Conservation (phyloP, 2,113 vertebrate species). For the Salvelinus alpinus region DNA sequence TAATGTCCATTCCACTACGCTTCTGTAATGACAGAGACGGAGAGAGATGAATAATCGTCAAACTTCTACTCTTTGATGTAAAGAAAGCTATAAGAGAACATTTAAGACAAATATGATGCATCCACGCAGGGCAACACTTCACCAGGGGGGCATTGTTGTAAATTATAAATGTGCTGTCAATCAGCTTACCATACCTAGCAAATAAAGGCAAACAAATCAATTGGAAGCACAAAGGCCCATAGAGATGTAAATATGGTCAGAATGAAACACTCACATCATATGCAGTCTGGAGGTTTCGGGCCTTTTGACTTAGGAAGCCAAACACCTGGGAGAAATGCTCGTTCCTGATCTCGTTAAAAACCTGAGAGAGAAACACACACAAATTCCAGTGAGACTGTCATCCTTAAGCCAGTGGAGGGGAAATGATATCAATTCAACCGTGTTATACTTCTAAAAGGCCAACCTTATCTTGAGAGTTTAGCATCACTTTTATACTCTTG, state of each 20-base stretch:
- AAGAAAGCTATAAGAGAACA: neutral
- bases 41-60: neutral
- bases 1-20: constrained; percentile 91
- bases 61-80: no score
- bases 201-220: neutral
- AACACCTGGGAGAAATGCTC: constrained; percentile 98
- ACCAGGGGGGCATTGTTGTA: neutral
- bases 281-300: constrained; percentile 87
- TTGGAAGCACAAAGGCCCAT: neutral
- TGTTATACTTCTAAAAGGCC: neutral
- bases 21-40: constrained; percentile 71
- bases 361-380: constrained; percentile 68
- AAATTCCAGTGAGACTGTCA: neutral
- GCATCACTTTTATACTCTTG: constrained; percentile 88
- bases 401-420: neutral
- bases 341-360: constrained; percentile 91
- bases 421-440: neutral
- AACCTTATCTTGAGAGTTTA: constrained; percentile 97
- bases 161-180: neutral
- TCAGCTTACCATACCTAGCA: no score
- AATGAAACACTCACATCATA: constrained; percentile 84
- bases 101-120: no score
- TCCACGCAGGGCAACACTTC: no score
- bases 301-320: constrained; percentile 93
- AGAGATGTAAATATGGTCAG: neutral